A percentile compares a stretch with the other conserved stretches of the same genome.
These are phyloP conservation scores for Gambusia yucatana DNA, from an alignment of 2,797 vertebrate species.

Conservation along the genomic window DNA sequence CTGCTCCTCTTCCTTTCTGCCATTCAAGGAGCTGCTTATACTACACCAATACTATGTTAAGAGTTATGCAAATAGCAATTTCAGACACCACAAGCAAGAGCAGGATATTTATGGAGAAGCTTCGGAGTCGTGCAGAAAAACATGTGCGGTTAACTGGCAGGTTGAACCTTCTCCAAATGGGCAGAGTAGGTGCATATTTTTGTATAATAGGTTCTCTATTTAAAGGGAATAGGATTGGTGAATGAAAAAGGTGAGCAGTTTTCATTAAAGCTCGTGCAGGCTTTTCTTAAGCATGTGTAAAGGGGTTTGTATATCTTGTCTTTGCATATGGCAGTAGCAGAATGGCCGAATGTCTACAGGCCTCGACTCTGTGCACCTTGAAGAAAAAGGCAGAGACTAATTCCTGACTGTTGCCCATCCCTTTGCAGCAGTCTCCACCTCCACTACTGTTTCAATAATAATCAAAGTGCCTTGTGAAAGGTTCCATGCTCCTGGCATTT, in stretches of 20 bases:
- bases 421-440: conserved; percentile 28
- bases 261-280: conserved; percentile 22
- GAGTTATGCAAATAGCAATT: conserved; percentile 65
- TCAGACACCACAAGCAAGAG: conserved; percentile 65
- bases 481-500: not conserved
- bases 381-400: conserved; percentile 3
- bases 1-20: conserved; percentile 68
- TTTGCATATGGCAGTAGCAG: not conserved
- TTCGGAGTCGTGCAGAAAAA: conserved; percentile 34
- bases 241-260: not conserved
- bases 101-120: conserved; percentile 63
- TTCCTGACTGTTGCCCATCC: conserved; percentile 36
- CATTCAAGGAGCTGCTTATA: conserved; percentile 62
- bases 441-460: conserved; percentile 30
- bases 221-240: not conserved
- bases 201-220: not conserved
- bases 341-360: not conserved
- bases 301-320: conserved; percentile 2
- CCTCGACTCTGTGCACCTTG: not conserved
- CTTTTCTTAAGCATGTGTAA: conserved; percentile 10
- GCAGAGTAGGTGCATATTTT: not conserved
- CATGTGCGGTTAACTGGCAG: conserved; percentile 35
- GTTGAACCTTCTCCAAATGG: conserved; percentile 20
- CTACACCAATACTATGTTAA: conserved; percentile 61
- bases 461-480: not conserved